Conservation (phyloP, 2,113 vertebrate genomes). For the Rhodinocichla rosea region DNA sequence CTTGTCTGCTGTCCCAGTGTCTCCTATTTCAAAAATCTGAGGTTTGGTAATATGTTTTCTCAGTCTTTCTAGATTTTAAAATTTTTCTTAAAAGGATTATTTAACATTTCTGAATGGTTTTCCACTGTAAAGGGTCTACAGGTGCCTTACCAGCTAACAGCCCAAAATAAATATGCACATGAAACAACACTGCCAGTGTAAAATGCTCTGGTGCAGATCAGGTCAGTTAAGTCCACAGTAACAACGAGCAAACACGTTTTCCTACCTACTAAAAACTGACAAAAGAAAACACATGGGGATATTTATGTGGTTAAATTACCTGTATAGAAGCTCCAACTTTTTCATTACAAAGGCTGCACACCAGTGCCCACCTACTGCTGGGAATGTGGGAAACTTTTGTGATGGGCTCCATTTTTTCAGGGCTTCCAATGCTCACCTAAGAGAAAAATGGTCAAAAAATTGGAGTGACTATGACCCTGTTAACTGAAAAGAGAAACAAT, state of each 20-base stretch:
- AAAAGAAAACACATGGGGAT: background rate
- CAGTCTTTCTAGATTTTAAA: background rate
- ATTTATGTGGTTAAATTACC: constrained; percentile 62
- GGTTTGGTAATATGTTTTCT: background rate
- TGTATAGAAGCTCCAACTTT: constrained; percentile 96
- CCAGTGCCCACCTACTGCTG: constrained; percentile 93
- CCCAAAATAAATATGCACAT: rapidly evolving
- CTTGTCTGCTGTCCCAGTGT: background rate
- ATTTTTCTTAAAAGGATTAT: background rate
- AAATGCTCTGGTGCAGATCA: background rate
- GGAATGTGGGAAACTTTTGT: constrained; percentile 99
- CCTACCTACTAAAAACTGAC: background rate
- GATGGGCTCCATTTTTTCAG: constrained; percentile 99
- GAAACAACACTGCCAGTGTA: background rate
- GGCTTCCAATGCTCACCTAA: constrained; percentile 97
- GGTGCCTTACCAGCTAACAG: background rate
- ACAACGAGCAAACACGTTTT: background rate
- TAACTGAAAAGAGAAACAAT: background rate
- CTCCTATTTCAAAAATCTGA: background rate
- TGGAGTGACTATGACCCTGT: background rate
- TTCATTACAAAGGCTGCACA: constrained; percentile 94
- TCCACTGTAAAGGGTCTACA: background rate
- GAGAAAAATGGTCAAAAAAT: background rate
- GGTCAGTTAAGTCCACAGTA: background rate
- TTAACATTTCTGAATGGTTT: background rate